Conservation (phyloP, 2,888 invertebrate genomes). For the Amaurobius ferox region DNA sequence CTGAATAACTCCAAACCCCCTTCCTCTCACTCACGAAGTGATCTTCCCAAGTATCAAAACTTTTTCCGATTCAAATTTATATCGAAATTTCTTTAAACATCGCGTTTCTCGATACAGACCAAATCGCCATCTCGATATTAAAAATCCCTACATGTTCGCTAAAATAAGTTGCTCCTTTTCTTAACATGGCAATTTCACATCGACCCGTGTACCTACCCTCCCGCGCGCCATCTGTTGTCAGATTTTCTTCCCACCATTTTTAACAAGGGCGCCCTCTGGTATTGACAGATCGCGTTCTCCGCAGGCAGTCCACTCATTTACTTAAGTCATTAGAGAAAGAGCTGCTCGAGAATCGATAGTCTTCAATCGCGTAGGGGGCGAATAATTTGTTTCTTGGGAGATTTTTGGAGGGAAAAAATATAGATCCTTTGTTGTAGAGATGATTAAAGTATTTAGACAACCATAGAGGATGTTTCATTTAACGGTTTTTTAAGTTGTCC, state of each 20-base stretch:
- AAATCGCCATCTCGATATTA: neutral
- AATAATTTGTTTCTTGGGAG: conserved; percentile 5
- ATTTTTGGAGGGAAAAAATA: neutral
- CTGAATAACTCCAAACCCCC: no score
- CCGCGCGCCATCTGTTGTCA: neutral
- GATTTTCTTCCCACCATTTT: neutral
- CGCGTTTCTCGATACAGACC: no score
- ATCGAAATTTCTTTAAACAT: no score
- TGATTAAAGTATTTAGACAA: conserved; percentile 5
- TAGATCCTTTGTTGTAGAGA: neutral
- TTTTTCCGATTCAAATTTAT: no score
- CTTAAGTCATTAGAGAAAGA: conserved; percentile 3
- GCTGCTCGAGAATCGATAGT: neutral
- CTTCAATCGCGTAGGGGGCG: neutral
- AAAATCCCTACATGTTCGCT: neutral
- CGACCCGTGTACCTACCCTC: neutral
- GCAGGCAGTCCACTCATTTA: neutral
- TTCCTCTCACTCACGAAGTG: no score
- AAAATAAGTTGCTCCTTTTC: neutral
- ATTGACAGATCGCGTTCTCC: conserved; percentile 2
- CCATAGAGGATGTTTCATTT: neutral
- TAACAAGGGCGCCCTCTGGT: conserved; percentile 3
- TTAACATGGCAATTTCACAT: conserved; percentile 1
- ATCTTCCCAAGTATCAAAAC: no score
- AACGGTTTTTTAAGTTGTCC: neutral